Evolutionary conservation across 1,140 invertebrate species (phyloP).

Genomic region (Rhagoletis pomonella): DNA sequence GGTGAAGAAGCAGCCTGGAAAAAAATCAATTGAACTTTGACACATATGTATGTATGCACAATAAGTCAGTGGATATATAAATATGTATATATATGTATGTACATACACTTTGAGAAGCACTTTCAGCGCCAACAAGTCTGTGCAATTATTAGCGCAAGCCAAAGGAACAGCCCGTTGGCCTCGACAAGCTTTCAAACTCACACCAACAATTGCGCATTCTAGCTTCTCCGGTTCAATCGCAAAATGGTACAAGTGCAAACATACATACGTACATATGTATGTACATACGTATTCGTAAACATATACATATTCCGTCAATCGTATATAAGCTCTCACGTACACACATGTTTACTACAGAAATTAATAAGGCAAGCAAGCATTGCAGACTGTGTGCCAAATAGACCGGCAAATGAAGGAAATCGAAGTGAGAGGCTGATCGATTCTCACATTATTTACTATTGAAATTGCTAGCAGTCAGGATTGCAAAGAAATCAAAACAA

Average conservation of each 20-base stretch:
- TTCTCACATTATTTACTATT: background rate
- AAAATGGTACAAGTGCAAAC: background rate
- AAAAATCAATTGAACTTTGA: slow-evolving; percentile 33
- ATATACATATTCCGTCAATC: no score
- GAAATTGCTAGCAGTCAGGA: background rate
- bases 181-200: background rate
- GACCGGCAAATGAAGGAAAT: slow-evolving; percentile 3
- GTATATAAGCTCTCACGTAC: no score
- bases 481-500: background rate
- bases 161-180: background rate
- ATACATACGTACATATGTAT: background rate
- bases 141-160: slow-evolving; percentile 1
- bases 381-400: background rate
- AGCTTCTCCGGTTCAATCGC: background rate
- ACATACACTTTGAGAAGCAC: background rate
- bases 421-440: background rate
- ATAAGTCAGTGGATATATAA: background rate
- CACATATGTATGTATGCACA: background rate
- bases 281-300: background rate
- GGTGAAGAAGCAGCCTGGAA: background rate
- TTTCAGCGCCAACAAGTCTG: background rate
- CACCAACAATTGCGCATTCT: background rate
- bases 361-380: background rate
- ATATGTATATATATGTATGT: background rate
- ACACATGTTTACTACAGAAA: no score